These are phyloP conservation scores for Epinephelus lanceolatus DNA, from an alignment of 2,113 vertebrate genomes.

Conservation along the genomic window DNA sequence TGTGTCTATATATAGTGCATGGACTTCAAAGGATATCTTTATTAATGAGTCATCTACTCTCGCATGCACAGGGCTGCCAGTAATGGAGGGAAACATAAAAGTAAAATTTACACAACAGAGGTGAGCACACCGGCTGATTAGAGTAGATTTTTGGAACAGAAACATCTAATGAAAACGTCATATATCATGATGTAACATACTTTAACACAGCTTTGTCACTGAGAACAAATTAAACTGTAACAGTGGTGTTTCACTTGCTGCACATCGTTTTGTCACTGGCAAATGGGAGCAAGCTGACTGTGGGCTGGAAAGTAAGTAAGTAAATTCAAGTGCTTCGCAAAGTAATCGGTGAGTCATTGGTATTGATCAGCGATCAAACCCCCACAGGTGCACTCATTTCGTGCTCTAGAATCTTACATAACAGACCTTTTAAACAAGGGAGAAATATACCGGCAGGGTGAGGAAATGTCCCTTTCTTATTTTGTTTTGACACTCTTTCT, in stretches of 20 bases:
- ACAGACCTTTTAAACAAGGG: conserved; percentile 32
- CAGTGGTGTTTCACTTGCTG: background rate
- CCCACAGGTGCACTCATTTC: conserved; percentile 38
- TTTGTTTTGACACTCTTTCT: conserved; percentile 48
- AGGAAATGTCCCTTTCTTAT: conserved; percentile 33
- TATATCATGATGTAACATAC: conserved; percentile 13
- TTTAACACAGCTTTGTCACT: background rate
- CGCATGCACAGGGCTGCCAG: conserved; percentile 16
- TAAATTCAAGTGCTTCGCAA: conserved; percentile 29
- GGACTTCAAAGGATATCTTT: conserved; percentile 29
- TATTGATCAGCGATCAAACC: conserved; percentile 70
- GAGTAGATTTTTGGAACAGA: background rate
- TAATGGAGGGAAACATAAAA: conserved; percentile 29
- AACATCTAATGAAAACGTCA: background rate
- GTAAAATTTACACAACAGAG: conserved; percentile 8
- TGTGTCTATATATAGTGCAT: conserved; percentile 46
- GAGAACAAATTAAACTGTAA: conserved; percentile 1
- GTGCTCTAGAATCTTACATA: conserved; percentile 43
- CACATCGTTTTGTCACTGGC: background rate
- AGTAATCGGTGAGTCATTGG: conserved; percentile 61
- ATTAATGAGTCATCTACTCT: conserved; percentile 50
- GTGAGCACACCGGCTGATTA: conserved; percentile 16
- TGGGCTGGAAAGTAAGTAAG: conserved; percentile 39
- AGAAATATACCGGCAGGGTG: conserved; percentile 4
- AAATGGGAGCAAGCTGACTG: conserved; percentile 1